phyloP scores from a whole-genome alignment of 2,113 vertebrate species.

The Amblyornis subalaris region DNA sequence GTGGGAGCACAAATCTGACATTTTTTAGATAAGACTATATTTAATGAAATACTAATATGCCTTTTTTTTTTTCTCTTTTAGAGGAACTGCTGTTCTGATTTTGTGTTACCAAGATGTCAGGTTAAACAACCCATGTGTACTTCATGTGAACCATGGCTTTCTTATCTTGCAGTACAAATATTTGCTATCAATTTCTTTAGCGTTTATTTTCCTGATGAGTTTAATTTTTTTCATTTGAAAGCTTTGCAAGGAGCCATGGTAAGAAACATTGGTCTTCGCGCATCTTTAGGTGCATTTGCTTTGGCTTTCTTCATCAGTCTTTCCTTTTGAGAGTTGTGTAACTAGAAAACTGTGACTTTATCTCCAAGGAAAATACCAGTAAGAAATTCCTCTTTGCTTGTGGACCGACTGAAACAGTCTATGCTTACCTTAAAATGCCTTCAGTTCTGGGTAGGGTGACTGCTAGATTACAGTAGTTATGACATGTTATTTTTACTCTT shows the following conservation, averaged over 20 bases:
- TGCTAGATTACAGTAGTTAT: neutral
- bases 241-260: neutral
- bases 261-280: neutral
- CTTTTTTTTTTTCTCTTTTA: neutral
- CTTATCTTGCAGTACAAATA: neutral
- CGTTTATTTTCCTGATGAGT: neutral
- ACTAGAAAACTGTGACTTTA: neutral
- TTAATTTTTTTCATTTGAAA: neutral
- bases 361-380: neutral
- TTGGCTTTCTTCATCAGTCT: neutral
- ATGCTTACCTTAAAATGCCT: neutral
- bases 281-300: neutral
- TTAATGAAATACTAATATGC: neutral
- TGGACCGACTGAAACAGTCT: neutral
- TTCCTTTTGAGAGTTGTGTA: neutral
- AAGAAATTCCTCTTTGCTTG: neutral
- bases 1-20: neutral
- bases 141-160: neutral
- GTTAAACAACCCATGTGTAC: neutral
- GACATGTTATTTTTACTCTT: neutral
- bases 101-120: neutral
- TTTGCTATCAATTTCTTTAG: neutral
- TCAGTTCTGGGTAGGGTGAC: neutral
- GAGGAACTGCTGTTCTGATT: neutral
- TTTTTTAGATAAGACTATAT: neutral